Evolutionary conservation across 1,140 invertebrate species (phyloP), one percentile per base, ranked within the genome.

Genomic region (Plectrocnemia conspersa): DNA sequence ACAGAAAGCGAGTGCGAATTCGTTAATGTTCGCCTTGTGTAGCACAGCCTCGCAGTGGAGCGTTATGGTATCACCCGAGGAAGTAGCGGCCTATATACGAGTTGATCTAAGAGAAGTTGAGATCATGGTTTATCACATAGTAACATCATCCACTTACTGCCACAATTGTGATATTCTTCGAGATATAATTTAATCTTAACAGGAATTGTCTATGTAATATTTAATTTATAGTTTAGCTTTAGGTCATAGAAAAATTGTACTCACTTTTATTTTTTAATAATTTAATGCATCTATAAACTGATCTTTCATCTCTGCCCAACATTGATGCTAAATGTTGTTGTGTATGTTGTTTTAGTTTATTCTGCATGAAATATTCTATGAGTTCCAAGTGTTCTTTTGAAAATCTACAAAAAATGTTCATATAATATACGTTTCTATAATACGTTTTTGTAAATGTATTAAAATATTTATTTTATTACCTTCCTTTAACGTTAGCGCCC

Each of bases 391-490:
- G 53, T n/a, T 52, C 23, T 33, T 46, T 44, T 27, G 32, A 27
- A 41, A 59, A 59, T 44, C 58, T 59, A 35, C 16, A 55, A 59
- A 9, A 36, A n/a, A n/a, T n/a, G n/a, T n/a, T n/a, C 13, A 22
- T 24, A 44, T 42, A 16, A 1, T 33, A 16, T 27, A 40, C 13
- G 18, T 25, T 22, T 38, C 15, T 3, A 23, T 36, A 22, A 16
- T 13, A 22, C 44, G 3, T 15, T 7, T 32, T 25, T 3, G n/a
- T 45, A 18, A 3, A 36, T 35, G 5, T n/a, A 36, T 13, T 10
- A 29, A 41, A 27, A 18, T 38, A 50, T 23, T 25, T 13, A 3
- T 2, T 19, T 27, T 2, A 29, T 9, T 52, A 56, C 58, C 50
- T 60, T 44, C 58, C 58, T 54, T 60, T 60, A 22, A 24, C 18